Evolutionary conservation across 2,797 vertebrate genomes (phyloP).

Genomic region (Danio tinwini): DNA sequence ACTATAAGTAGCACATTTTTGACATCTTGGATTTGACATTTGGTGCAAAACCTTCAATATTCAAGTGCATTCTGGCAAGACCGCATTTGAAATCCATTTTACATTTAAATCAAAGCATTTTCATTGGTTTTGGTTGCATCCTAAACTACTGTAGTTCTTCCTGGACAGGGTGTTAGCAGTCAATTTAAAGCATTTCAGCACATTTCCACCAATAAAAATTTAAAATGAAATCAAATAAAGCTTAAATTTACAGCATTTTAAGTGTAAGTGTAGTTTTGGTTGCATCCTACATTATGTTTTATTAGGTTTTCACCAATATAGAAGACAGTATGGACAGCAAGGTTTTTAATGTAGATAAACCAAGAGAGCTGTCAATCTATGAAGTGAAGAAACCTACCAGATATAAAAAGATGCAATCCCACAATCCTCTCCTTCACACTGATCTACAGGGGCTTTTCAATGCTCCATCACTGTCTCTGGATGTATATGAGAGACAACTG

Average conservation of each 20-base stretch:
- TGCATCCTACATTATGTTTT: no score
- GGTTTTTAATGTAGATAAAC: background rate
- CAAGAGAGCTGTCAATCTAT: background rate
- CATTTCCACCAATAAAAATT: no score
- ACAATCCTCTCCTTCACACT: background rate
- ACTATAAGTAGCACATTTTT: no score
- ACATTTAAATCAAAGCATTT: background rate
- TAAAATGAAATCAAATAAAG: no score
- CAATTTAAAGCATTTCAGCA: background rate
- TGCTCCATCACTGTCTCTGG: background rate
- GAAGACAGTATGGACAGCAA: no score
- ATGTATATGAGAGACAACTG: background rate
- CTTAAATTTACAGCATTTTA: no score
- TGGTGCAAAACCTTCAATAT: background rate
- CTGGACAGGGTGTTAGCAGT: background rate
- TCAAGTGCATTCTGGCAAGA: background rate
- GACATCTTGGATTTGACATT: no score
- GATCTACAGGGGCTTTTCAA: background rate
- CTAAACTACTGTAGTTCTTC: no score
- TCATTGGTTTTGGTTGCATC: no score
- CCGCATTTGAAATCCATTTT: background rate
- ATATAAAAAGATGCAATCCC: conserved; percentile 4
- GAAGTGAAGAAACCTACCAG: background rate
- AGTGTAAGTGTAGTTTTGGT: no score
- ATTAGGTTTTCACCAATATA: no score